A percentile compares a stretch with the other conserved stretches of the same genome.
Conservation (phyloP, 64 coral and sea anemone species). For the Actinia equina region DNA sequence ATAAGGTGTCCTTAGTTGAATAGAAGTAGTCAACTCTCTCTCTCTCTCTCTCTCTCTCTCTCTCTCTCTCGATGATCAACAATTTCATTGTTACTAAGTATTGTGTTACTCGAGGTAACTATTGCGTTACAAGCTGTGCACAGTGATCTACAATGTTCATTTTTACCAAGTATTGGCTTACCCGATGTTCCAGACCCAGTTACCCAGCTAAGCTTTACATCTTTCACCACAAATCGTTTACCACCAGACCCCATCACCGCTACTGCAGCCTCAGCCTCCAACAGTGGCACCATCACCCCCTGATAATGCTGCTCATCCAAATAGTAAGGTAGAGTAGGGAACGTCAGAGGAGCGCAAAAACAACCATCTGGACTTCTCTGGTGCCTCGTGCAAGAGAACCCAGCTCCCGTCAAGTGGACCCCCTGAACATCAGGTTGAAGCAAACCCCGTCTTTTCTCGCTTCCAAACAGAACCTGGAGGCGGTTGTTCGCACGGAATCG, state of each 20-base stretch:
- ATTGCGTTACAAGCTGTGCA: too few species aligned
- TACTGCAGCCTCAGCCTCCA: conserved; percentile 42
- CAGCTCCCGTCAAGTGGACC: conserved; percentile 1
- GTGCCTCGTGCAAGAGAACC: conserved; percentile 53
- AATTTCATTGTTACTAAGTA: too few species aligned
- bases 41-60: too few species aligned
- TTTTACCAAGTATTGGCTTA: not conserved
- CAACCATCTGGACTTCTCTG: conserved; percentile 29
- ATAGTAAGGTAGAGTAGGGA: conserved; percentile 25
- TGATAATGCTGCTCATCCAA: conserved; percentile 33
- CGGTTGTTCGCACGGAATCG: not conserved
- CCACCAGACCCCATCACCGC: conserved; percentile 13
- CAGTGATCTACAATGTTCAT: too few species aligned
- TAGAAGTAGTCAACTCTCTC: too few species aligned
- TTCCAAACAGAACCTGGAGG: conserved; percentile 16
- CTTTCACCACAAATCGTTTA: not conserved
- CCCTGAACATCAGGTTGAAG: conserved; percentile 47
- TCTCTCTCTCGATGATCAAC: too few species aligned
- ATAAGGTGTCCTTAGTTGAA: too few species aligned
- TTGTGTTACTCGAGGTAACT: too few species aligned
- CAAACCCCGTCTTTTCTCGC: conserved; percentile 26
- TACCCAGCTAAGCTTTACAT: not conserved
- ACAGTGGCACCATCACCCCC: conserved; percentile 35
- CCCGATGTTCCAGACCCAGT: not conserved
- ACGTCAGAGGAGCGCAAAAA: conserved; percentile 22